Evolutionary conservation across 2,113 vertebrate genomes (phyloP), one percentile per base, ranked within the genome.

Genomic region (Ochotona curzoniae): DNA sequence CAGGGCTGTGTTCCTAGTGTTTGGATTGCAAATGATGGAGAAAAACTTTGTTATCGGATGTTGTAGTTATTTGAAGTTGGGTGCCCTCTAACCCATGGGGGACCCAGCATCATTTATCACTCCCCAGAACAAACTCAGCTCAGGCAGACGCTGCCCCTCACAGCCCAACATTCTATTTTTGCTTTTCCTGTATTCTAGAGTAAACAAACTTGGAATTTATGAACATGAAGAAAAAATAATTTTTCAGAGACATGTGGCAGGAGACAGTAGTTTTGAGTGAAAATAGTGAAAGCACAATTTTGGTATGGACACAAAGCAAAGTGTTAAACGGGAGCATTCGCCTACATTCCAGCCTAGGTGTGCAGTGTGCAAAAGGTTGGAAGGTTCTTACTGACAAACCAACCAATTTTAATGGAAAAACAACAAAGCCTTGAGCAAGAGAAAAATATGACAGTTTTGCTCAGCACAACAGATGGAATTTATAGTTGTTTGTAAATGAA

Each of bases 1-100:
- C 97, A 98, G 98, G 98, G 98, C 98, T 98, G 97, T 97, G 98
- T 98, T 98, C 98, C 98, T 98, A 98, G 97, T 99, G 98, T 98
- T 99, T 99, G 98, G 98, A 98, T 98, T 99, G 98, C 98, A 99
- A 99, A 99, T 98, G 99, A 99, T 98, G 98, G 98, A 98, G 98
- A 98, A 99, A 98, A 98, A 98, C 98, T 97, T 98, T 98, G 98
- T 98, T 98, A 98, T 98, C 98, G 98, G 98, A 98, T 98, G 98
- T 97, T 98, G 98, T 98, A 98, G 98, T 97, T 98, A 99, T 99
- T 99, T 99, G 98, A 98, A 98, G 98, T 98, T 98, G 97, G 97
- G 98, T 98, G 98, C 98, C 98, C 98, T 98, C 97, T 98, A 98
- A 98, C 98, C 98, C 97, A 98, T 79, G 90, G 97, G 98, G 96